phyloP scores from a whole-genome alignment of 1,140 invertebrate genomes.

The Gyrodactylus bullatarudis region DNA sequence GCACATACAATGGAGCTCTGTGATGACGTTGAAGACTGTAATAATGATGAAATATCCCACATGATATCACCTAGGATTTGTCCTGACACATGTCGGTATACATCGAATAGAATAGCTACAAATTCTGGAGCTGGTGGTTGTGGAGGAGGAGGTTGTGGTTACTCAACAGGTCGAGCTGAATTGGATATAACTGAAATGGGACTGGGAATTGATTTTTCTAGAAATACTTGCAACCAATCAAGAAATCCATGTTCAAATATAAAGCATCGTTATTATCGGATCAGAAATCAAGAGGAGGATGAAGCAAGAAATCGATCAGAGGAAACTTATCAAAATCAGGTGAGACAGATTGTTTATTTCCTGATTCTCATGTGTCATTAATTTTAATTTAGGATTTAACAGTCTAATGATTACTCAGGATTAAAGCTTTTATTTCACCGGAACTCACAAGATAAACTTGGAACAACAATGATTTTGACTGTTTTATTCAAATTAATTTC shows the following conservation, averaged over 20 bases:
- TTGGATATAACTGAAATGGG: not conserved
- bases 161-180: not conserved
- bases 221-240: too few species aligned
- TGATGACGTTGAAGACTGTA: not conserved
- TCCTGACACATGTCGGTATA: not conserved
- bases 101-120: not conserved
- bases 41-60: not conserved
- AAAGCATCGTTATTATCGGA: not conserved
- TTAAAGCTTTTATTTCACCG: too few species aligned
- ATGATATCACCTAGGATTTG: not conserved
- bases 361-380: not conserved
- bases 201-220: not conserved
- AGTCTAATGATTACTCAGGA: not conserved
- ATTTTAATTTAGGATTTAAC: too few species aligned
- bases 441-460: too few species aligned
- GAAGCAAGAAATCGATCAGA: not conserved
- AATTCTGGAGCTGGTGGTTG: not conserved
- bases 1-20: not conserved
- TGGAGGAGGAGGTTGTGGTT: not conserved
- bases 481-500: too few species aligned
- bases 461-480: too few species aligned
- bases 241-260: too few species aligned
- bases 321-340: not conserved
- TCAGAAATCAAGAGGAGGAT: not conserved
- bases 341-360: not conserved